Evolutionary conservation across 1,140 invertebrate genomes (phyloP).

Genomic region (Elysia chlorotica): DNA sequence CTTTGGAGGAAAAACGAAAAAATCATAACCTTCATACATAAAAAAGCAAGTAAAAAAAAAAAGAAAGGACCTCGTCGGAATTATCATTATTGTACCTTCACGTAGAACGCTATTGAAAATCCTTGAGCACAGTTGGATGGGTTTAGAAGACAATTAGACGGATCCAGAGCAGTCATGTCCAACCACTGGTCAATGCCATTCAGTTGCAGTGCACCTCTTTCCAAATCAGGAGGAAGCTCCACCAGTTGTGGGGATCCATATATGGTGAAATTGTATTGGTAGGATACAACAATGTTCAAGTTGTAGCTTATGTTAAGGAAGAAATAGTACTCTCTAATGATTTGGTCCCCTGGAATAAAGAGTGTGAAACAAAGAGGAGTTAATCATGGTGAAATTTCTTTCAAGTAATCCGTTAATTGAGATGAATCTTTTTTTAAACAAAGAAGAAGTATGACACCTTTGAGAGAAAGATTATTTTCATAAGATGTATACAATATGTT

Average conservation of each 20-base stretch:
- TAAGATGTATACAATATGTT: background rate
- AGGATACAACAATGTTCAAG: slow-evolving; percentile 24
- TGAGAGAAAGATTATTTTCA: background rate
- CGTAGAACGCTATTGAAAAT: slow-evolving; percentile 32
- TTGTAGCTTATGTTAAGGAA: slow-evolving; percentile 34
- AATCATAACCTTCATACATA: too few species aligned
- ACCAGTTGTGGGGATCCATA: slow-evolving; percentile 24
- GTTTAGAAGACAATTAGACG: slow-evolving; percentile 28
- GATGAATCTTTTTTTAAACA: too few species aligned
- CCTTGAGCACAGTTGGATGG: slow-evolving; percentile 34
- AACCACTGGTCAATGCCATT: slow-evolving; percentile 32
- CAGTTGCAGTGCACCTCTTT: slow-evolving; percentile 23
- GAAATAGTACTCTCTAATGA: background rate
- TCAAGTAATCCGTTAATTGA: too few species aligned
- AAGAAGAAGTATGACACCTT: too few species aligned
- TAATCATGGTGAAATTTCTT: too few species aligned
- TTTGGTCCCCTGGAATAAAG: background rate
- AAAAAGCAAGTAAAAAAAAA: too few species aligned
- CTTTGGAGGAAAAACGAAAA: too few species aligned
- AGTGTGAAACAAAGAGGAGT: background rate
- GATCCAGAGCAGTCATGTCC: slow-evolving; percentile 11
- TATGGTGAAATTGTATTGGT: slow-evolving; percentile 24
- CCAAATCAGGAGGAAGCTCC: slow-evolving; percentile 19
- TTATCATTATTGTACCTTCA: slow-evolving; percentile 24
- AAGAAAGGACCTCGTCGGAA: too few species aligned